Percentiles rank a stretch among this genome's conserved stretches.
Evolutionary conservation across 2,888 invertebrate species (phyloP).

Genomic region (Omphaloscelis lunosa): DNA sequence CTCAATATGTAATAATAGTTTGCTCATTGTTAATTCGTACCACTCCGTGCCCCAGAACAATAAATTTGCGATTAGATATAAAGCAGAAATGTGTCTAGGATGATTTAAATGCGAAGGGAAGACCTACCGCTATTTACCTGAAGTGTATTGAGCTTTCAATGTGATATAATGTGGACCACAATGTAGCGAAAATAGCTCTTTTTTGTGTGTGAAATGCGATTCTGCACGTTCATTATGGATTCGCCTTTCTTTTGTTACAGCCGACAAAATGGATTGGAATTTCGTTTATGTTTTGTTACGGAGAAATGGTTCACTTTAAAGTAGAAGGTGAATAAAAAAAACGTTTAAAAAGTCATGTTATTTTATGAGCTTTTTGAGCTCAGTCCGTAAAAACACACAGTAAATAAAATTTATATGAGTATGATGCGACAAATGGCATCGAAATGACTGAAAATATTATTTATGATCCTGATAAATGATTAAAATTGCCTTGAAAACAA

Average conservation of each 20-base stretch:
- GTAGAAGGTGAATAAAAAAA: slow-evolving; percentile 47
- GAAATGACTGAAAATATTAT: slow-evolving; percentile 27
- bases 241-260: slow-evolving; percentile 79
- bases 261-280: slow-evolving; percentile 78
- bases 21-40: slow-evolving; percentile 88
- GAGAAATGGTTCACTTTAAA: slow-evolving; percentile 63
- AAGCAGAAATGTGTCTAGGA: slow-evolving; percentile 82
- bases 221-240: slow-evolving; percentile 81
- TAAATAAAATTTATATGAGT: slow-evolving; percentile 34
- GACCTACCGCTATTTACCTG: slow-evolving; percentile 87
- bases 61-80: slow-evolving; percentile 90
- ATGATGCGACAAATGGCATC: slow-evolving; percentile 17
- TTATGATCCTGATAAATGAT: slow-evolving; percentile 15
- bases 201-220: slow-evolving; percentile 85
- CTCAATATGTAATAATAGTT: slow-evolving; percentile 85
- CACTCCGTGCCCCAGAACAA: slow-evolving; percentile 84
- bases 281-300: slow-evolving; percentile 62
- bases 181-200: slow-evolving; percentile 79
- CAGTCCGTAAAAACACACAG: slow-evolving; percentile 40
- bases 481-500: slow-evolving; percentile 14
- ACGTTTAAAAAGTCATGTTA: slow-evolving; percentile 40
- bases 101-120: slow-evolving; percentile 84
- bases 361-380: slow-evolving; percentile 53
- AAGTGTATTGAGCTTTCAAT: slow-evolving; percentile 78
- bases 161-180: slow-evolving; percentile 88